Evolutionary conservation across 2,888 invertebrate genomes (phyloP).

Genomic region (Drosophila mettleri): DNA sequence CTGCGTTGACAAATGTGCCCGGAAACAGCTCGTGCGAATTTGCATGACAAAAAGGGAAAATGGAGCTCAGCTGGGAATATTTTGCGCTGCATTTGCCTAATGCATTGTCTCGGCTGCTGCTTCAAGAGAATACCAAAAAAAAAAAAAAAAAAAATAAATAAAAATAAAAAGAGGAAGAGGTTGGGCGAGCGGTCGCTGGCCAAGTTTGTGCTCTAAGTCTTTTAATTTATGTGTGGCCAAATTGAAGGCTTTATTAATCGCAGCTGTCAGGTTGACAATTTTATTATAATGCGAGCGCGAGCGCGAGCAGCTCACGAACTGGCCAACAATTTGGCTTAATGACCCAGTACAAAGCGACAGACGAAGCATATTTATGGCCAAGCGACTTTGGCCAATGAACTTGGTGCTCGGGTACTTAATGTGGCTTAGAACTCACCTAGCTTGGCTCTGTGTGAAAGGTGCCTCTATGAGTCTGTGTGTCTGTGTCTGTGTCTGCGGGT

Average conservation of each 20-base stretch:
- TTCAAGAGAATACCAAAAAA: not conserved
- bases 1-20: slow-evolving; percentile 74
- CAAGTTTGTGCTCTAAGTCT: slow-evolving; percentile 64
- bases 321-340: slow-evolving; percentile 52
- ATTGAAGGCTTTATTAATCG: slow-evolving; percentile 75
- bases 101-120: slow-evolving; percentile 58
- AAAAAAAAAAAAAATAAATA: slow-evolving; percentile 32
- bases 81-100: slow-evolving; percentile 60
- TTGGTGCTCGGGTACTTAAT: slow-evolving; percentile 44
- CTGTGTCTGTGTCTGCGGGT: slow-evolving; percentile 18
- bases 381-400: slow-evolving; percentile 53
- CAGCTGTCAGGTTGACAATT: slow-evolving; percentile 78
- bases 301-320: slow-evolving; percentile 50
- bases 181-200: slow-evolving; percentile 49
- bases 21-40: slow-evolving; percentile 63
- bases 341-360: slow-evolving; percentile 50
- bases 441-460: slow-evolving; percentile 48
- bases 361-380: slow-evolving; percentile 51
- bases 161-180: slow-evolving; percentile 13
- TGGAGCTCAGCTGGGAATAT: slow-evolving; percentile 18
- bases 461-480: slow-evolving; percentile 8
- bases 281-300: slow-evolving; percentile 57
- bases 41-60: slow-evolving; percentile 58
- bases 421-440: slow-evolving; percentile 44
- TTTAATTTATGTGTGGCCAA: slow-evolving; percentile 51